phyloP scores from a whole-genome alignment of 30 jellyfish, hydroid and myxozoan species.

The Morbakka virulenta region DNA sequence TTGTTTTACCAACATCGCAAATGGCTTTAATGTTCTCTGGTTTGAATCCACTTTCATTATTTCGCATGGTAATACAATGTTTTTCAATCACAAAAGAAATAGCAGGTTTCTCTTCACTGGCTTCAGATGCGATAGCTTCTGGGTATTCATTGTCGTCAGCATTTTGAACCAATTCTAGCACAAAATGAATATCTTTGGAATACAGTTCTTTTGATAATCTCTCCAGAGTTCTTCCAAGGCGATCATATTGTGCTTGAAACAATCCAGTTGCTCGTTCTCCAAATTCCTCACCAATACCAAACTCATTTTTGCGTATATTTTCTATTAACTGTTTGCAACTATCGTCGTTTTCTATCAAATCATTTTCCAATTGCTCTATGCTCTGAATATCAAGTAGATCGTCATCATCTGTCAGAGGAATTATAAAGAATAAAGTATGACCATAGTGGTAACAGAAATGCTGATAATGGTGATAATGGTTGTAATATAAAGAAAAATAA shows the following conservation, averaged over 20 bases:
- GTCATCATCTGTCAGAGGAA: too few relatives aligned
- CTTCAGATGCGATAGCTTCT: constrained; percentile 21
- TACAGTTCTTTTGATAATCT: constrained; percentile 80
- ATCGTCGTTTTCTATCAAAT: not conserved
- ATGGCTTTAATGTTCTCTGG: constrained; percentile 66
- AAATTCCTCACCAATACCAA: constrained; percentile 67
- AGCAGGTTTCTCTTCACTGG: constrained; percentile 66
- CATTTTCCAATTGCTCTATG: not conserved
- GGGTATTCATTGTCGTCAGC: constrained; percentile 85
- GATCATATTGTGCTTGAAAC: constrained; percentile 55
- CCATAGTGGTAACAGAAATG: too few relatives aligned
- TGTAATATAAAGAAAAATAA: too few relatives aligned
- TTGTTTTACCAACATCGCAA: constrained; percentile 89
- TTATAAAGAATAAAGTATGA: too few relatives aligned
- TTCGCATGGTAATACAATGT: constrained; percentile 36
- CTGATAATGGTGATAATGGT: too few relatives aligned
- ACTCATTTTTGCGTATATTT: constrained; percentile 55
- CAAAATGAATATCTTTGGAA: constrained; percentile 86
- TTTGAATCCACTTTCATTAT: constrained; percentile 81
- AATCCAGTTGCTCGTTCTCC: constrained; percentile 43
- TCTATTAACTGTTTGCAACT: constrained; percentile 54
- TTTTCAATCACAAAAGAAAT: constrained; percentile 71
- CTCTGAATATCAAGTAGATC: constrained; percentile 4
- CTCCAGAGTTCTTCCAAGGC: constrained; percentile 74
- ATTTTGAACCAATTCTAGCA: constrained; percentile 86